Percentiles rank a stretch among this genome's conserved stretches.
Evolutionary conservation across 2,797 vertebrate genomes (phyloP).

Genomic region (Triplophysa bombifrons): DNA sequence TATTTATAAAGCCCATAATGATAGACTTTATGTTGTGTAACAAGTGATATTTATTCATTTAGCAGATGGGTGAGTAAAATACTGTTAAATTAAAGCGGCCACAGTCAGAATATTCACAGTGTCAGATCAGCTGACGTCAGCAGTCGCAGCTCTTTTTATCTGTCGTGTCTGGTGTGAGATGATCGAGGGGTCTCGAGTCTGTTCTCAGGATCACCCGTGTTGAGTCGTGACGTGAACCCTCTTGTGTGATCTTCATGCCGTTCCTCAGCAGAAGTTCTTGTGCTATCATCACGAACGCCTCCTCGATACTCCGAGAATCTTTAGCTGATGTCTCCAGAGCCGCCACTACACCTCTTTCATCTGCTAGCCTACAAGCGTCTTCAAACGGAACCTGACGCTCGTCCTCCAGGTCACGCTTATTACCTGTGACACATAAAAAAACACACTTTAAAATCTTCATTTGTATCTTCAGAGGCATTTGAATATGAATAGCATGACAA

Average conservation of each 20-base stretch:
- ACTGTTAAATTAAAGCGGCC: too few species aligned
- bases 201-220: constrained; percentile 68
- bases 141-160: constrained; percentile 82
- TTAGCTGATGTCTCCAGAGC: constrained; percentile 95
- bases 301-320: constrained; percentile 89
- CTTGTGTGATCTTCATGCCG: constrained; percentile 77
- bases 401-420: constrained; percentile 85
- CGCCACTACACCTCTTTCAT: constrained; percentile 83
- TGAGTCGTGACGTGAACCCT: constrained; percentile 71
- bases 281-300: constrained; percentile 90
- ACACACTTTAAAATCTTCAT: not conserved
- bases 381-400: constrained; percentile 89
- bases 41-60: too few species aligned
- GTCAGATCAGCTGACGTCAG: constrained; percentile 60
- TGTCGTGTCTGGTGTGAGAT: constrained; percentile 27
- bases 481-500: not conserved
- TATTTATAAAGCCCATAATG: too few species aligned
- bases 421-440: constrained; percentile 74
- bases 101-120: too few species aligned
- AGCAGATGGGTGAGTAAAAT: too few species aligned
- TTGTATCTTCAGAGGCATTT: not conserved
- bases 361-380: constrained; percentile 89
- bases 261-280: constrained; percentile 88
- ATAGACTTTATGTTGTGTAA: too few species aligned
- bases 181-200: constrained; percentile 78